Evolutionary conservation across 2,797 vertebrate genomes (phyloP), one percentile per base, ranked within the genome.

Genomic region (Novumbra hubbsi): DNA sequence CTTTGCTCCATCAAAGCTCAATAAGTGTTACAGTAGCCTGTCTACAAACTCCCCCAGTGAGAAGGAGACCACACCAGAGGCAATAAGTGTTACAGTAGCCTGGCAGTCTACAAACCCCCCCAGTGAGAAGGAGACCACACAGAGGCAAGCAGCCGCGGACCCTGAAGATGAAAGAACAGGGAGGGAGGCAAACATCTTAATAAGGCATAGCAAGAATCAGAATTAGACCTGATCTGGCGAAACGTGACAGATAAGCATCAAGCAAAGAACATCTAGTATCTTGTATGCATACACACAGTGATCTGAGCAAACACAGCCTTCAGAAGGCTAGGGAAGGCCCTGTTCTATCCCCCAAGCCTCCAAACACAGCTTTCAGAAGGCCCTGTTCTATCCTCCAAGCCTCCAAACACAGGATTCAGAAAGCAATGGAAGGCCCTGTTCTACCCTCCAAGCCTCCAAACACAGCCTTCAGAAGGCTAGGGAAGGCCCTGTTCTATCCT

Each of bases 1-100:
- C 62, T 64, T 64, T 65, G 63, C 34, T n/a, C 24, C 34, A 45
- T 34, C 67, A 38, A 21, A 68, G 34, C 30, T 48, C 55, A 60
- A 24, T 27, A 24, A 24, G 55, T 60, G 55, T 60, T 60, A 60
- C 55, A 60, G 55, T 60, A 60, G 55, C 24, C 21, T 27, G 55
- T 60, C 55, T 60, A 60, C n/a, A 60, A 12, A 11, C 49, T 17
- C 21, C 21, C 21, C 21, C 55, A 60, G 12, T 60, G 11, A 60
- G 55, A 60, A 60, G 9, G 9, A 14, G 55, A 24, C 55, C 55
- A 60, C 55, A 60, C 55, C 55, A 60, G 55, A 60, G 55, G n/a
- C 49, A 50, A 50, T 27, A 24, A 24, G 55, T 60, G 55, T 60
- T 60, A 60, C 55, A 60, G 55, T 60, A 60, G 55, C 24, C 21